Conservation (phyloP, 2,888 invertebrate species). For the Pheosia tremula region DNA sequence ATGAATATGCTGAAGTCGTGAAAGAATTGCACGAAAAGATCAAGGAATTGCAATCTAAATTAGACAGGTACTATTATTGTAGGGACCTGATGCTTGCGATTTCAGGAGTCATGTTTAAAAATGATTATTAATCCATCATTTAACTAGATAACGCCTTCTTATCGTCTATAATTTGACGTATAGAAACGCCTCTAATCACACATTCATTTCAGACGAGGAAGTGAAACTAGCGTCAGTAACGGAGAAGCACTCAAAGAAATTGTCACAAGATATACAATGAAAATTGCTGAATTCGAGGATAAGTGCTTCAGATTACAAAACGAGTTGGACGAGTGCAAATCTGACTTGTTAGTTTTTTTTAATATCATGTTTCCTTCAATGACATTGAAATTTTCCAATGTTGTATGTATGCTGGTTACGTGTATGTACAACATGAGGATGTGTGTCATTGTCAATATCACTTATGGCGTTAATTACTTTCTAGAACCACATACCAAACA, state of each 20-base stretch:
- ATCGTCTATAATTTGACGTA: slow-evolving; percentile 28
- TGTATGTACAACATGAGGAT: not conserved
- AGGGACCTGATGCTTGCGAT: slow-evolving; percentile 10
- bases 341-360: slow-evolving; percentile 77
- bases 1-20: slow-evolving; percentile 66
- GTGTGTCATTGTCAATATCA: not conserved
- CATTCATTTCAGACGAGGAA: slow-evolving; percentile 62
- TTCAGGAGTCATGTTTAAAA: slow-evolving; percentile 5
- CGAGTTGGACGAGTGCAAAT: slow-evolving; percentile 69
- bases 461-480: slow-evolving; percentile 19
- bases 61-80: slow-evolving; percentile 59
- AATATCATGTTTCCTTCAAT: not conserved
- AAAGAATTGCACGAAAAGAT: slow-evolving; percentile 64
- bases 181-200: slow-evolving; percentile 37
- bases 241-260: slow-evolving; percentile 59
- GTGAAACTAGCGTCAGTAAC: slow-evolving; percentile 47
- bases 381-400: not conserved
- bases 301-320: slow-evolving; percentile 72
- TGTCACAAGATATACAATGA: slow-evolving; percentile 69
- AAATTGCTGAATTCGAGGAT: slow-evolving; percentile 69
- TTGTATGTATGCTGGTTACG: not conserved
- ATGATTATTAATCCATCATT: slow-evolving; percentile 51
- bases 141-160: slow-evolving; percentile 48
- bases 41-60: slow-evolving; percentile 58
- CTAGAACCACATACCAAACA: slow-evolving; percentile 62